Evolutionary conservation across 2,888 invertebrate genomes (phyloP).

Genomic region (Dendrolimus houi): DNA sequence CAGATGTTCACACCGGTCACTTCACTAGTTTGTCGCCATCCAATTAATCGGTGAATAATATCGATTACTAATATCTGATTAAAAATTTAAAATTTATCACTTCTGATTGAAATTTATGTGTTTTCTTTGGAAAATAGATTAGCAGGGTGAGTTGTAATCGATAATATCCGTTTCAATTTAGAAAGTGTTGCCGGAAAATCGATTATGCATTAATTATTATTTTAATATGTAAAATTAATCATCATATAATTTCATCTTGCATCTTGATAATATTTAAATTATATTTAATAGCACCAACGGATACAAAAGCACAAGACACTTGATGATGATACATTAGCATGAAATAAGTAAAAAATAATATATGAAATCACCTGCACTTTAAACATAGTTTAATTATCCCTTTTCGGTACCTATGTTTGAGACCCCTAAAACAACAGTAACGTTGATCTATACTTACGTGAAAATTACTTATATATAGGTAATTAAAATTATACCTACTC

Average conservation of each 20-base stretch:
- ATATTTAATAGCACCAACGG: neutral
- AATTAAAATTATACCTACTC: too few species aligned
- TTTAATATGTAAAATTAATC: conserved; percentile 7
- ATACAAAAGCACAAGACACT: neutral
- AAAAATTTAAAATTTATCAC: neutral
- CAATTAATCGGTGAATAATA: neutral
- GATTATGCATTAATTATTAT: conserved; percentile 12
- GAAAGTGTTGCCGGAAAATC: conserved; percentile 16
- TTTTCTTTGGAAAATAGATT: neutral
- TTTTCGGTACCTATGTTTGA: too few species aligned
- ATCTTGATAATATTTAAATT: neutral
- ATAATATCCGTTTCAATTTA: conserved; percentile 17
- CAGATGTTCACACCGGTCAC: neutral
- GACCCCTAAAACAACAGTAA: too few species aligned
- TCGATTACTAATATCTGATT: neutral
- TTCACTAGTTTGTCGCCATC: neutral
- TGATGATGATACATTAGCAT: neutral
- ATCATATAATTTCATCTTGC: neutral
- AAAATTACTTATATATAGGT: too few species aligned
- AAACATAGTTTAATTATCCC: too few species aligned
- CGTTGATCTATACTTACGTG: too few species aligned
- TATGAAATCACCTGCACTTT: neutral
- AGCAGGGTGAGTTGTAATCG: neutral
- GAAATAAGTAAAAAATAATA: neutral
- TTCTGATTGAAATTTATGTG: neutral